Evolutionary conservation across 2,113 vertebrate genomes (phyloP).

Genomic region (Pedetes capensis): DNA sequence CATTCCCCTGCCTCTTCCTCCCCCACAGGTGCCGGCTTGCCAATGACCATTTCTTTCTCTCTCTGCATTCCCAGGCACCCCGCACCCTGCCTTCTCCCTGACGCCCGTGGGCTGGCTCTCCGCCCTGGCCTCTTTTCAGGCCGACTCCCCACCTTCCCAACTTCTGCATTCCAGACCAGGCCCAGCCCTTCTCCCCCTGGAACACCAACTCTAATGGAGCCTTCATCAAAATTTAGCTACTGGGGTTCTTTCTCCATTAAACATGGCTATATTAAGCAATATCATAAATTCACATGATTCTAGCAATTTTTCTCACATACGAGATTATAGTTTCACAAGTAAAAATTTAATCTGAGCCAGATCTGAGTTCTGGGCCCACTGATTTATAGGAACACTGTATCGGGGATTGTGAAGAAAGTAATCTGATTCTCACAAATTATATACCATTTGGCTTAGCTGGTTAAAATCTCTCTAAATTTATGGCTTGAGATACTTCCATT

Average conservation of each 20-base stretch:
- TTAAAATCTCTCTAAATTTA: neutral
- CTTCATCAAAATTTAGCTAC: neutral
- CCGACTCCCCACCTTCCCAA: neutral
- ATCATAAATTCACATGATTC: neutral
- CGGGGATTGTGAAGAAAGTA: neutral
- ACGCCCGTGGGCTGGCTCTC: neutral
- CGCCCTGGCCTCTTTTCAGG: neutral
- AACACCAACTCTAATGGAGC: neutral
- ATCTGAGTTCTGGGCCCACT: neutral
- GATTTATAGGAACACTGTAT: neutral
- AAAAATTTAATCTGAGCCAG: neutral
- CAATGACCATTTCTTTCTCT: neutral
- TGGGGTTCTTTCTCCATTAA: neutral
- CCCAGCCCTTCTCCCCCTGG: neutral
- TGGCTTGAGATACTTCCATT: neutral
- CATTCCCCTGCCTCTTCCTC: neutral
- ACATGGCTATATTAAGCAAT: neutral
- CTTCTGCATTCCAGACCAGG: neutral
- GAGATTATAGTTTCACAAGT: neutral
- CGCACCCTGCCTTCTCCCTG: fast-evolving
- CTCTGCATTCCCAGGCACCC: neutral
- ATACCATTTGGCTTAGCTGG: neutral
- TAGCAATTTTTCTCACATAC: neutral
- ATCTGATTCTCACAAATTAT: neutral
- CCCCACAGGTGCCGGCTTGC: neutral